These are phyloP conservation scores for Leiothrix lutea DNA, from an alignment of 2,113 vertebrate genomes.

Conservation along the genomic window DNA sequence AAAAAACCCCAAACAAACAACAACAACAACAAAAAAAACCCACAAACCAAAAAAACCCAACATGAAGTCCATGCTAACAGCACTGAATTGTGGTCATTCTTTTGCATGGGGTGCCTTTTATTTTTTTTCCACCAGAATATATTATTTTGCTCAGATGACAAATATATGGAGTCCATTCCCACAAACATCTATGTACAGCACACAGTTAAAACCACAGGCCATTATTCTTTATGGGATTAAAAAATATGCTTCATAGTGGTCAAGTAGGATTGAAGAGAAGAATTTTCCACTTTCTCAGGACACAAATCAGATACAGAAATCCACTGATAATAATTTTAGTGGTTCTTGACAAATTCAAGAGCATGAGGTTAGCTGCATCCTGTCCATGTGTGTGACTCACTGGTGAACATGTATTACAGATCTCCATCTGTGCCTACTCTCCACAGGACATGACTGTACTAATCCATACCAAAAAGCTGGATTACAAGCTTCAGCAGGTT, in stretches of 20 bases:
- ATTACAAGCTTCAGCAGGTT: conserved; percentile 24
- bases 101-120: background rate
- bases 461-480: background rate
- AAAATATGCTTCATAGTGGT: background rate
- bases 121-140: background rate
- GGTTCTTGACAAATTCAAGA: background rate
- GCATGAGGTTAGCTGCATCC: background rate
- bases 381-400: background rate
- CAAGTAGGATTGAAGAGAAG: background rate
- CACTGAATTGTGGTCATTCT: background rate
- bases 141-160: background rate
- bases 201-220: background rate
- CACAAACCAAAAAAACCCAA: background rate
- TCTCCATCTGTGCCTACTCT: background rate
- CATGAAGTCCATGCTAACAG: background rate
- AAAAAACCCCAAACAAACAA: no score
- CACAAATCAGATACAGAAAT: background rate
- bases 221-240: background rate
- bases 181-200: background rate
- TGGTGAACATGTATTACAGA: background rate
- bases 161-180: background rate
- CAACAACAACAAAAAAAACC: no score
- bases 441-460: background rate
- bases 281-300: background rate
- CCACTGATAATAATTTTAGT: background rate